These are phyloP conservation scores for Gobio occitaniae DNA, from an alignment of 2,797 vertebrate species.

Conservation along the genomic window DNA sequence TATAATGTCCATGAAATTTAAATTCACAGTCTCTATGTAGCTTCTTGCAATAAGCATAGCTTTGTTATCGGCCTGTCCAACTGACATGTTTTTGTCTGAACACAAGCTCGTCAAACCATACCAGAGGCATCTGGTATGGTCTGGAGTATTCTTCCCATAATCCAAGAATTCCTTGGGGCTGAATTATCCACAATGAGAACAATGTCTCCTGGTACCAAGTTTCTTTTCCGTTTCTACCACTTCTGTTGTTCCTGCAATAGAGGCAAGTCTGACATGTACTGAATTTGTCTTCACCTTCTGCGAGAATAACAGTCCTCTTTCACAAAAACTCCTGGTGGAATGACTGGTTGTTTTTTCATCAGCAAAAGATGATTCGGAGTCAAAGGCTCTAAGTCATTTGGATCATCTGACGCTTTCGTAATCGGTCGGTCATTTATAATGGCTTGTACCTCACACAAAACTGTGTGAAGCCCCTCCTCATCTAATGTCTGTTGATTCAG, in stretches of 20 bases:
- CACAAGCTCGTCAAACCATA: not conserved
- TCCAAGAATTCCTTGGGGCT: constrained; percentile 10
- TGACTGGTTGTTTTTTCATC: constrained; percentile 7
- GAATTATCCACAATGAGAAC: constrained; percentile 22
- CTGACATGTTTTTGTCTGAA: too few relatives aligned
- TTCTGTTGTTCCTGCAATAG: too few relatives aligned
- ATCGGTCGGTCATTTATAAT: constrained; percentile 25
- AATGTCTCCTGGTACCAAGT: not conserved
- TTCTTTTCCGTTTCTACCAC: not conserved
- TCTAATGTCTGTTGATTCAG: constrained; percentile 26
- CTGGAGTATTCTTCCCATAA: constrained; percentile 9
- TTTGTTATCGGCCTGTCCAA: too few relatives aligned
- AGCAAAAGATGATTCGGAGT: constrained; percentile 16
- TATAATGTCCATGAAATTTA: too few relatives aligned
- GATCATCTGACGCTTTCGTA: not conserved
- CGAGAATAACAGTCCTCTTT: constrained; percentile 9
- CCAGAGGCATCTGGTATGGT: not conserved
- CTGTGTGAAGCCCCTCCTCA: constrained; percentile 24
- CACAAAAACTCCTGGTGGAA: constrained; percentile 30
- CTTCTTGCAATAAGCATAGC: too few relatives aligned
- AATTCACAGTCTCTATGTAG: too few relatives aligned
- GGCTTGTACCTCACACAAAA: constrained; percentile 37
- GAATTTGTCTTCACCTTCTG: constrained; percentile 23
- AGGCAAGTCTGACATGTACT: constrained; percentile 14
- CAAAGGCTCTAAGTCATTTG: constrained; percentile 16